Base-by-base conservation (phyloP, 2,113 vertebrate genomes). In the Chlamydotis undulata region DNA sequence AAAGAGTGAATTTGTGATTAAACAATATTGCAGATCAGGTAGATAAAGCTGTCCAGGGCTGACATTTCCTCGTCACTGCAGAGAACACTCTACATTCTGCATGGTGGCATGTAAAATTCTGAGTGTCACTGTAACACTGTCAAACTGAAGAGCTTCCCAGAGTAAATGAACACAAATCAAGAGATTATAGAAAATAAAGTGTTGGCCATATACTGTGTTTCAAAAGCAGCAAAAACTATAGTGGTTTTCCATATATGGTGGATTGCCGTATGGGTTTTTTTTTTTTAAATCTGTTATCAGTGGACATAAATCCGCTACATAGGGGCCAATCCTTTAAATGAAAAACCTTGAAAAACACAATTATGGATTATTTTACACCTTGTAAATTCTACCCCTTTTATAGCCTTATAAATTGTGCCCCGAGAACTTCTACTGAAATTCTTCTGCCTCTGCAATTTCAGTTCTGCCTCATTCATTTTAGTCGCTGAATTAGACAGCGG, bases 81-180 rank as follows among this genome's bases (percentile, higher is more conserved):
- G 59, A 60, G 53, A 23, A 45, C 7, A 28, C 6, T 56, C 19
- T 69, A 0, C 0, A 0, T 56, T 29, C 23, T 52, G 2, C 2
- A 7, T 64, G 61, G 26, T 86, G 63, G 55, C 47, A 26, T 68
- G 33, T 55, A 39, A 64, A 80, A 80, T 76, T 64, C 68, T 80
- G n/a, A 37, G 5, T 14, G 16, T 25, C 31, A 39, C 25, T 9
- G 2, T 64, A 60, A 43, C 64, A 47, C 43, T 56, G n/a, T 57
- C 47, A 86, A 92, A 68, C 10, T 43, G 56, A 73, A 79, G 21
- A 67, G 59, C n/a, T 59, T 96, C 79, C 53, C n/a, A 49, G 29
- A 73, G 29, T 52, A 90, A 76, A 49, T 47, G n/a, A 79, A 43
- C 43, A 73, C 7, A 80, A 61, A 64, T 76, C 19, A 76, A 64